These are phyloP conservation scores for Corythornis madagascariensis DNA, from an alignment of 2,113 vertebrate species.

Conservation along the genomic window DNA sequence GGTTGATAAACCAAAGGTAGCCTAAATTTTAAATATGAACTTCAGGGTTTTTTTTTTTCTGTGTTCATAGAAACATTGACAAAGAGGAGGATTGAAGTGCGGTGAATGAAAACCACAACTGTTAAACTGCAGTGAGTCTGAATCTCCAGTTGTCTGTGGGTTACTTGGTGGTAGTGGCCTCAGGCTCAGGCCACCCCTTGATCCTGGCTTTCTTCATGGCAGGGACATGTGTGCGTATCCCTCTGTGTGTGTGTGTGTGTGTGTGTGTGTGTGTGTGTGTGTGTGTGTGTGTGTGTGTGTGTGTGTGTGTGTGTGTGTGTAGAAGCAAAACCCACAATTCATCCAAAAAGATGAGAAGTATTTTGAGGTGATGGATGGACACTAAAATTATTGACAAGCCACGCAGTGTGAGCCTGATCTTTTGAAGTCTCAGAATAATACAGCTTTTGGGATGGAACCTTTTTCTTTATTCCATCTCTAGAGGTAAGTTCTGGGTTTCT, in stretches of 20 bases:
- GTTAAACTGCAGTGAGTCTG: background rate
- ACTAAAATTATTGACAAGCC: background rate
- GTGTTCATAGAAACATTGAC: background rate
- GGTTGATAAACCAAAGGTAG: background rate
- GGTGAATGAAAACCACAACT: background rate
- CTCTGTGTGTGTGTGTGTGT: rapidly evolving
- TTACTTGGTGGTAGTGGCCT: background rate
- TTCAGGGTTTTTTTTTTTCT: background rate
- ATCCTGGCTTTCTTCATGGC: background rate
- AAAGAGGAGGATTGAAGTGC: background rate
- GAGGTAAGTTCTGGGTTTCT: background rate
- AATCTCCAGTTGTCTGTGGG: background rate
- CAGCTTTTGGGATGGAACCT: background rate
- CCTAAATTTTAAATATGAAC: background rate
- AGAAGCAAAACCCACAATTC: background rate
- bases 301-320: rapidly evolving
- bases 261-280: too few species aligned
- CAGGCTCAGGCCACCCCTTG: background rate
- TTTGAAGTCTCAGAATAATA: background rate
- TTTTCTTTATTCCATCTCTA: background rate
- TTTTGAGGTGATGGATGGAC: background rate
- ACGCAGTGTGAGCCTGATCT: background rate
- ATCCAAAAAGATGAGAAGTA: background rate
- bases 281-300: background rate
- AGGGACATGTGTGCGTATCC: background rate